These are phyloP conservation scores for Gymnothorax reevesii DNA, from an alignment of 2,797 vertebrate species.

Conservation along the genomic window DNA sequence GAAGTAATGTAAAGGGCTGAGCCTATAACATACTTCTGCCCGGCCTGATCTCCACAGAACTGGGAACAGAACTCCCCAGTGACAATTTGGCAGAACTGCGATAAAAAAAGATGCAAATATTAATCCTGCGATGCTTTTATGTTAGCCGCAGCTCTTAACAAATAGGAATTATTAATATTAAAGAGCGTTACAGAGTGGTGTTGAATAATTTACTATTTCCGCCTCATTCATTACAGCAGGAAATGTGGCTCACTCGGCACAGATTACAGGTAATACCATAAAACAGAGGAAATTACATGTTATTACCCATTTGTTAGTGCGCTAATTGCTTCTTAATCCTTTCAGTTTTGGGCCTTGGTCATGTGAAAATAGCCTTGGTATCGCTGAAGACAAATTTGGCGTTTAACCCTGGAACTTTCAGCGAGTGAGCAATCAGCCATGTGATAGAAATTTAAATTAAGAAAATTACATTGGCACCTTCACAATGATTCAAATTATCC, in stretches of 20 bases:
- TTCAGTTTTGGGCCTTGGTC: slow-evolving; percentile 70
- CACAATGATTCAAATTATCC: background rate
- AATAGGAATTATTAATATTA: slow-evolving; percentile 56
- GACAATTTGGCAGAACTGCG: slow-evolving; percentile 46
- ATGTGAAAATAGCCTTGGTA: slow-evolving; percentile 76
- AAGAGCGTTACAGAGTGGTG: slow-evolving; percentile 40
- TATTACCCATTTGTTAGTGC: slow-evolving; percentile 71
- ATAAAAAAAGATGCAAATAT: slow-evolving; percentile 49
- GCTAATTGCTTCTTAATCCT: slow-evolving; percentile 78
- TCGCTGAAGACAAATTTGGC: slow-evolving; percentile 68
- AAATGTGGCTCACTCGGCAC: slow-evolving; percentile 59
- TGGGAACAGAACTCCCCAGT: slow-evolving; percentile 49
- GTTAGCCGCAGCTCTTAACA: slow-evolving; percentile 50
- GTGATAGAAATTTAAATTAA: background rate
- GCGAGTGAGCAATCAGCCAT: slow-evolving; percentile 28
- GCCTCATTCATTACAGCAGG: slow-evolving; percentile 47
- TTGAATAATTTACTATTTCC: slow-evolving; percentile 50
- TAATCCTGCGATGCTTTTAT: slow-evolving; percentile 48
- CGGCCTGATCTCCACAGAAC: slow-evolving; percentile 48
- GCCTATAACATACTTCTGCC: slow-evolving; percentile 47
- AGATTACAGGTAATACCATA: slow-evolving; percentile 66
- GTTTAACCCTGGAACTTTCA: slow-evolving; percentile 59
- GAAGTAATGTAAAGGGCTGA: slow-evolving; percentile 47
- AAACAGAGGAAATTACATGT: slow-evolving; percentile 64
- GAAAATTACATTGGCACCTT: no score